Evolutionary conservation across 2,888 invertebrate genomes (phyloP), one percentile per base, ranked within the genome.

Genomic region (Sicus ferrugineus): DNA sequence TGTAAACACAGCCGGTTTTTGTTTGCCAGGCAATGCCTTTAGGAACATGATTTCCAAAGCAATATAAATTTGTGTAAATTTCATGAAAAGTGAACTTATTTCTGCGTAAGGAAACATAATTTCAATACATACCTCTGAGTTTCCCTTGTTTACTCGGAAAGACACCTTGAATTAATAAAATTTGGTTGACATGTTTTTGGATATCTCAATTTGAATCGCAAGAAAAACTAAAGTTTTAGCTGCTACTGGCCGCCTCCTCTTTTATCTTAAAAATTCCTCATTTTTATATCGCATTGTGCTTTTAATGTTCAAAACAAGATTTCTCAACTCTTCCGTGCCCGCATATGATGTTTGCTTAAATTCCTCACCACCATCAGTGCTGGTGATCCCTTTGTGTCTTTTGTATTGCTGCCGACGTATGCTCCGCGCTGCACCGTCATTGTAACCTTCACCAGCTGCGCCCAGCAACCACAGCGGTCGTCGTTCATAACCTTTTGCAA

Each of bases 201-300:
- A n/a, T n/a, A n/a, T n/a, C n/a, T n/a, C n/a, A n/a, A n/a, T n/a
- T n/a, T n/a, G n/a, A n/a, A n/a, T n/a, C n/a, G n/a, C n/a, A n/a
- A n/a, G n/a, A n/a, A n/a, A n/a, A n/a, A n/a, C n/a, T n/a, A n/a
- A n/a, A n/a, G 64, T 54, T 58, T 56, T 23, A 28, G n/a, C 38
- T 38, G 42, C 56, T 67, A 2, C 21, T 42, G 59, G 50, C 50
- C 67, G 58, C 67, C 67, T 46, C 61, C 67, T 67, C 59, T 52
- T 52, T 64, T 58, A 56, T 56, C 31, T 21, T n/a, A n/a, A 9
- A 14, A 38, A 59, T 67, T 59, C 67, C 50, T 59, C 31, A 28
- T 48, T 50, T 28, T 28, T 66, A 34, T 64, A 34, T 26, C 34
- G n/a, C 3, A 6, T 66, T 58, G 42, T 34, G 38, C 56, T 66